Conservation (phyloP, 2,113 vertebrate species). For the Eurypyga helias region DNA sequence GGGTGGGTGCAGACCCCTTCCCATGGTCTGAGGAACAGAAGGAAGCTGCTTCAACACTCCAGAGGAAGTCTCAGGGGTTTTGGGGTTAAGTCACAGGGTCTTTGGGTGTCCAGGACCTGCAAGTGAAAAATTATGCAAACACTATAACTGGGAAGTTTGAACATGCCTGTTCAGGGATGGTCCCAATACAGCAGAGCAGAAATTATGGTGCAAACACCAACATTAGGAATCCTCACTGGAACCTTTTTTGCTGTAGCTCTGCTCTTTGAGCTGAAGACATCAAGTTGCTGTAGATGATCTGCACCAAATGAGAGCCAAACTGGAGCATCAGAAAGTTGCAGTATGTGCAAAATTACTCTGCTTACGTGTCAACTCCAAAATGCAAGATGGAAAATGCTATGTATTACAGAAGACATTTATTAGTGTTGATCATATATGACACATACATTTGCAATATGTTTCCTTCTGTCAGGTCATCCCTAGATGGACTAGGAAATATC, state of each 20-base stretch:
- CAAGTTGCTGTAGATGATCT: neutral
- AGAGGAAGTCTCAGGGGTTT: neutral
- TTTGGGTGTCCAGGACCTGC: neutral
- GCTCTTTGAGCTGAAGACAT: neutral
- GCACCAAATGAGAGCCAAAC: neutral
- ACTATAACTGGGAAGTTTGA: no score
- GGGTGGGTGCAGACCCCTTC: neutral
- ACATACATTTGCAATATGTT: conserved; percentile 48
- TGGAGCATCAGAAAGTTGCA: neutral
- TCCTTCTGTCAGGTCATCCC: conserved; percentile 43
- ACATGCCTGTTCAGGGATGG: rapidly evolving
- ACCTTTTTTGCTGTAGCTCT: neutral
- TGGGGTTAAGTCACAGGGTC: neutral
- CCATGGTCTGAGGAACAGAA: neutral
- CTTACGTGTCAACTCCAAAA: neutral
- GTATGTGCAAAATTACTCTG: neutral
- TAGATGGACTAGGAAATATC: conserved; percentile 30
- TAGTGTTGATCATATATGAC: conserved; percentile 1
- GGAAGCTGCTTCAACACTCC: neutral
- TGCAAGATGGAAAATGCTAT: neutral
- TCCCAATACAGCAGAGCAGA: neutral
- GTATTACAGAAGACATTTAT: neutral
- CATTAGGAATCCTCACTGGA: neutral
- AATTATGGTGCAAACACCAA: neutral
- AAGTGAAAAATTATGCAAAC: neutral